Evolutionary conservation across 92 coral and sea anemone species (phyloP).

Genomic region (Parazoanthus darwini): DNA sequence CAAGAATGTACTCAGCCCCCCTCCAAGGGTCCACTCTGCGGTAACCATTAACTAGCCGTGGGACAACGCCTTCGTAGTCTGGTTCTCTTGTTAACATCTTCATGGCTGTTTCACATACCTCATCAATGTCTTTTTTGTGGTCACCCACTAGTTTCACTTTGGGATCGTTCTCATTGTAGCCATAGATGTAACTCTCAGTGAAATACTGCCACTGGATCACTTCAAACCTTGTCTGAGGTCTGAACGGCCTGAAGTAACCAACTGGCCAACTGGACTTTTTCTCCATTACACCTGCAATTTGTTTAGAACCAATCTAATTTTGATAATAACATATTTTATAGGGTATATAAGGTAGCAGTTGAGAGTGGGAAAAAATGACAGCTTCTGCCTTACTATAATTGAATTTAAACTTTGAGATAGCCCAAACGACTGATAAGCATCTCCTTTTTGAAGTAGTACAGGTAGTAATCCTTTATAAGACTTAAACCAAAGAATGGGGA

Average conservation of each 20-base stretch:
- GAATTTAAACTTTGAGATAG: no score
- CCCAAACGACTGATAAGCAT: no score
- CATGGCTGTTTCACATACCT: constrained; percentile 81
- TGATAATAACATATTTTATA: no score
- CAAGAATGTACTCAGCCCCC: constrained; percentile 94
- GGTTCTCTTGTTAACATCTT: constrained; percentile 89
- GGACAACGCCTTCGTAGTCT: constrained; percentile 56
- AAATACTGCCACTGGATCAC: constrained; percentile 97
- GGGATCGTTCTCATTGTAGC: constrained; percentile 84
- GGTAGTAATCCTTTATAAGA: no score
- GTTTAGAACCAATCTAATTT: neutral
- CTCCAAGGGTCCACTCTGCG: constrained; percentile 90
- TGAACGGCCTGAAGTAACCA: constrained; percentile 88
- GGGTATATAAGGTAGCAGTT: no score
- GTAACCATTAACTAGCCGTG: constrained; percentile 84
- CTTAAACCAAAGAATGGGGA: no score
- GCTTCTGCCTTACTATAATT: no score
- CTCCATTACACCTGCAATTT: constrained; percentile 77
- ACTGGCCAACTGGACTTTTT: constrained; percentile 96
- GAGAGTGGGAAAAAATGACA: no score
- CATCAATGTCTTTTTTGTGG: constrained; percentile 82
- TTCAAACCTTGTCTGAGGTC: constrained; percentile 89
- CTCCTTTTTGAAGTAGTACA: no score
- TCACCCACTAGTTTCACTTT: constrained; percentile 73
- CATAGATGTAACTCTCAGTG: constrained; percentile 78